Evolutionary conservation across 2,113 vertebrate species (phyloP).

Genomic region (Abramis brama): DNA sequence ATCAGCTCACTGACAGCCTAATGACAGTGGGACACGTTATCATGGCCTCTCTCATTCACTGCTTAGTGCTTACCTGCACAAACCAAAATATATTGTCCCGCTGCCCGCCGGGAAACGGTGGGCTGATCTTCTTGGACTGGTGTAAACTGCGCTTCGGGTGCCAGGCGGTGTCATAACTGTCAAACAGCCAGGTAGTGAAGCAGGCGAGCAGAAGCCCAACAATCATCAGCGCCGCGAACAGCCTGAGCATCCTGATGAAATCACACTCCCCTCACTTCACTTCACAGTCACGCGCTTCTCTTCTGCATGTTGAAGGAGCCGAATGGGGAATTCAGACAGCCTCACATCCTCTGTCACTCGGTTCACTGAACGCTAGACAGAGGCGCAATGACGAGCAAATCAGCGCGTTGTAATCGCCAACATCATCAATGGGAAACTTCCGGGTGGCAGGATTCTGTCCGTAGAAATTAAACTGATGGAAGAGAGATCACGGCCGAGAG

Average conservation of each 20-base stretch:
- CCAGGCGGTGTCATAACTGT: slow-evolving; percentile 75
- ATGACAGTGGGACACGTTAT: neutral
- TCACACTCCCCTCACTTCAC: neutral
- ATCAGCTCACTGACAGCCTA: neutral
- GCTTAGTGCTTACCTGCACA: slow-evolving; percentile 80
- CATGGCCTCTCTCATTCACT: neutral
- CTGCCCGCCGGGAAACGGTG: slow-evolving; percentile 73
- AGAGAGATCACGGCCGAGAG: rapidly evolving
- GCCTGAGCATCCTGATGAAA: slow-evolving; percentile 69
- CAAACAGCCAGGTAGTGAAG: slow-evolving; percentile 78
- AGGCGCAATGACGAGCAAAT: neutral
- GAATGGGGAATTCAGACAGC: neutral
- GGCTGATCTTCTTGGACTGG: slow-evolving; percentile 44
- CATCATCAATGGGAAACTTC: slow-evolving; percentile 40
- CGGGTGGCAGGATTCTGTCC: slow-evolving; percentile 8
- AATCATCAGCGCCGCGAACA: slow-evolving; percentile 72
- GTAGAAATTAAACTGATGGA: neutral
- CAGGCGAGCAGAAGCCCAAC: slow-evolving; percentile 75
- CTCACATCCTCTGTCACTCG: neutral
- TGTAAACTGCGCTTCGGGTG: slow-evolving; percentile 68
- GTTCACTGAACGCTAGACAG: neutral
- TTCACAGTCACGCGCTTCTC: neutral
- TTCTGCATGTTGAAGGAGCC: neutral
- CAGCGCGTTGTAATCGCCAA: slow-evolving; percentile 4
- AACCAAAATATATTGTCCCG: slow-evolving; percentile 82